A percentile compares a stretch with the other conserved stretches of the same genome.
Evolutionary conservation across 2,797 vertebrate genomes (phyloP).

Genomic region (Eulemur albifrons): DNA sequence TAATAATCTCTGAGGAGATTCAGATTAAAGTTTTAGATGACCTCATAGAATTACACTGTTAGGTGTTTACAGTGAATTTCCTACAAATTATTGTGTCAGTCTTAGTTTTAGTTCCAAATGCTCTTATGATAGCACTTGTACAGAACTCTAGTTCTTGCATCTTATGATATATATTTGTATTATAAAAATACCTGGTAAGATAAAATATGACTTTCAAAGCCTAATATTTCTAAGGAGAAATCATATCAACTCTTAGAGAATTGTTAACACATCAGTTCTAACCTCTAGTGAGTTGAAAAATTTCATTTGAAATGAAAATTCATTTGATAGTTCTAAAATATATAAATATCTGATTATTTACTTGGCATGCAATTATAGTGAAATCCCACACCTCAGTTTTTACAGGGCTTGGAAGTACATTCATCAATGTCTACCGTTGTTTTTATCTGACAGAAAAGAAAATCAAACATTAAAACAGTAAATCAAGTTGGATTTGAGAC

Average conservation of each 20-base stretch:
- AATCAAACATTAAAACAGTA: constrained; percentile 81
- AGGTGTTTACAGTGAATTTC: not conserved
- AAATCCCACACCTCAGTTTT: constrained; percentile 85
- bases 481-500: constrained; percentile 77
- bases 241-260: not conserved
- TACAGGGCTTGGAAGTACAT: constrained; percentile 84
- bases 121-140: not conserved
- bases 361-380: constrained; percentile 84
- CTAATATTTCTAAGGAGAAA: constrained; percentile 2
- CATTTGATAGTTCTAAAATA: not conserved
- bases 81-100: not conserved
- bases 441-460: constrained; percentile 87
- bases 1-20: not conserved
- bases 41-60: not conserved
- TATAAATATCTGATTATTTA: constrained; percentile 66
- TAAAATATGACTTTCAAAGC: not conserved
- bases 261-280: constrained; percentile 45
- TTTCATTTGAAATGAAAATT: constrained; percentile 50
- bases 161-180: not conserved
- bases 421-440: constrained; percentile 83
- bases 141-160: not conserved
- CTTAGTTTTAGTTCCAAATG: not conserved
- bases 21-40: not conserved
- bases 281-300: not conserved
- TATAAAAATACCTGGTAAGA: not conserved